phyloP scores from a whole-genome alignment of 2,888 invertebrate genomes.

The Cheilosia scutellata region DNA sequence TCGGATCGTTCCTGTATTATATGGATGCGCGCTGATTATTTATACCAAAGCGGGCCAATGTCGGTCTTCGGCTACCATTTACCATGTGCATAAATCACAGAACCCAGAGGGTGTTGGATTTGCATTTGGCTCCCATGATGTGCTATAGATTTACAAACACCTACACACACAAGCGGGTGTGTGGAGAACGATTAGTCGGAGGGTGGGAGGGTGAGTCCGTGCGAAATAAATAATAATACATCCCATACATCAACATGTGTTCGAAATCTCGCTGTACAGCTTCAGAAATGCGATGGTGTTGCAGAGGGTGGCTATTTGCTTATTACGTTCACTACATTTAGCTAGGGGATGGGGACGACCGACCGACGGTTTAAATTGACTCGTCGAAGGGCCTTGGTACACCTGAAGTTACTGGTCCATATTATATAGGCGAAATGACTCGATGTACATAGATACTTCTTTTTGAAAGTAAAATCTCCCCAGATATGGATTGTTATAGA shows the following conservation, averaged over 20 bases:
- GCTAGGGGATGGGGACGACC: background rate
- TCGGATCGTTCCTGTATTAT: slow-evolving; percentile 20
- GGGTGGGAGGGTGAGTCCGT: slow-evolving; percentile 51
- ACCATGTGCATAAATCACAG: slow-evolving; percentile 72
- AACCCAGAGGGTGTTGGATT: slow-evolving; percentile 60
- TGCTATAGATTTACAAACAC: background rate
- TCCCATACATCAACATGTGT: slow-evolving; percentile 71
- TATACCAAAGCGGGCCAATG: slow-evolving; percentile 65
- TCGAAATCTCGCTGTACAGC: slow-evolving; percentile 40
- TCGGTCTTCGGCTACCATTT: slow-evolving; percentile 67
- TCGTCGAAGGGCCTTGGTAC: slow-evolving; percentile 12
- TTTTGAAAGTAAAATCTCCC: slow-evolving; percentile 16
- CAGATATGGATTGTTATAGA: slow-evolving; percentile 1
- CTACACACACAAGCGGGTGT: background rate
- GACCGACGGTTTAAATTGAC: slow-evolving; percentile 34
- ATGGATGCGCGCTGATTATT: slow-evolving; percentile 73
- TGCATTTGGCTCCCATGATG: slow-evolving; percentile 42
- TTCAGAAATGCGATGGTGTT: slow-evolving; percentile 9
- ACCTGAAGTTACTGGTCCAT: slow-evolving; percentile 39
- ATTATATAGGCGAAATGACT: slow-evolving; percentile 28
- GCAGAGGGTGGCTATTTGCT: slow-evolving; percentile 41
- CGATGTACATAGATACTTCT: slow-evolving; percentile 39
- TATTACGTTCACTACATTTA: slow-evolving; percentile 61
- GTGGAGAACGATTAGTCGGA: slow-evolving; percentile 34
- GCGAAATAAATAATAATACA: slow-evolving; percentile 74